Conservation (phyloP, 2,113 vertebrate species). For the Xiphophorus couchianus region DNA sequence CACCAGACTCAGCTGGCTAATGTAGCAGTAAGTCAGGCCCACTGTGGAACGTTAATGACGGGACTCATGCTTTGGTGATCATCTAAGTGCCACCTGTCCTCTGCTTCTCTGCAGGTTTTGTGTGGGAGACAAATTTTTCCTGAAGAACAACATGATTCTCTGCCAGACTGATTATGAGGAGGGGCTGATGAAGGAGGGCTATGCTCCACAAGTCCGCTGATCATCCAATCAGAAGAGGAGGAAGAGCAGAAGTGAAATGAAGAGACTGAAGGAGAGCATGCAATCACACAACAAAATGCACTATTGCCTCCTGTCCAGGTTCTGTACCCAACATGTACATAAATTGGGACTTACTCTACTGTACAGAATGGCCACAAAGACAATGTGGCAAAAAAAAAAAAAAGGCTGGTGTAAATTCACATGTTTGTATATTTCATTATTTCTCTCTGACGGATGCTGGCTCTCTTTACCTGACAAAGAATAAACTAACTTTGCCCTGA, state of each 20-base stretch:
- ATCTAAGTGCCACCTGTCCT: not conserved
- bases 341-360: constrained; percentile 77
- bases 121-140: constrained; percentile 99
- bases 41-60: not conserved
- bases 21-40: no score
- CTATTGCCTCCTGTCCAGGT: constrained; percentile 82
- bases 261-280: constrained; percentile 63
- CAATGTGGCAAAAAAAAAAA: constrained; percentile 31
- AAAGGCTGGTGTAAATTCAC: constrained; percentile 30
- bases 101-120: constrained; percentile 88
- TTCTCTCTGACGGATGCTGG: constrained; percentile 40
- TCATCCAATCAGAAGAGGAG: constrained; percentile 16
- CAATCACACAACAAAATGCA: constrained; percentile 85
- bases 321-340: constrained; percentile 80
- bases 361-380: constrained; percentile 91
- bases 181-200: constrained; percentile 98
- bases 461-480: constrained; percentile 20
- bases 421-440: constrained; percentile 53
- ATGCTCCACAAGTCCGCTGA: constrained; percentile 97
- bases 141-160: constrained; percentile 99
- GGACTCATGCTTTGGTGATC: not conserved
- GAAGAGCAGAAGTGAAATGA: constrained; percentile 48
- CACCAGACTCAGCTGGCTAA: no score
- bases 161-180: constrained; percentile 99
- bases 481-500: not conserved